Base-by-base conservation (phyloP, 2,113 vertebrate genomes). In the Tilapia sparmanii region DNA sequence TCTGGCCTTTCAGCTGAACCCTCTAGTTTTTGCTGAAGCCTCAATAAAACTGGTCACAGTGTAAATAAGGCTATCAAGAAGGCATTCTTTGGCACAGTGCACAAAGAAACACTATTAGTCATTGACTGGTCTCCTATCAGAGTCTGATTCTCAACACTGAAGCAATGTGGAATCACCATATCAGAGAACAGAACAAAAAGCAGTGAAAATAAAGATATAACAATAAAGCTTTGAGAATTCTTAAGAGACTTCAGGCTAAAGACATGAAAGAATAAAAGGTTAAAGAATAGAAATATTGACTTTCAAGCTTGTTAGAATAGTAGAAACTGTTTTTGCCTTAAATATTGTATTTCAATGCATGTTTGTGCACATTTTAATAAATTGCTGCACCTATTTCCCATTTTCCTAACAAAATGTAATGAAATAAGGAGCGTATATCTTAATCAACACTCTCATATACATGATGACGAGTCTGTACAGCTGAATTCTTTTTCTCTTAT, bases 81-180 rank as follows among this genome's bases (percentile, higher is more conserved):
- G 33, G 11, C 4, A 68, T 40, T 68, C 19, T 40, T 40, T 66
- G 61, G 61, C 61, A 66, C 61, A 66, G 3, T 24, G 35, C 35
- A 16, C 66, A 16, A 26, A 29, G 42, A 15, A 18, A 29, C 71
- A 76, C 24, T 29, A 76, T 76, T 10, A 29, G 68, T 71, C n/a
- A 71, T 0, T 40, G 42, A 76, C 10, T 76, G 40, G 71, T 76
- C 68, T 8, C 24, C 40, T 76, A 3, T 1, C 68, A 73, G 8
- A 71, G 40, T 45, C 15, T 16, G 13, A 22, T 73, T 45, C 68
- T 73, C 68, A 45, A 45, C 22, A 29, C 22, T 26, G 40, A 73
- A 29, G 22, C 40, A 45, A 45, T 73, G 68, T 29, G 40, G 40
- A 29, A 47, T 47, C 4, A 0, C 24, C 40, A 0, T 6, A 29